Percentiles rank a stretch among this genome's conserved stretches.
Evolutionary conservation across 1,140 invertebrate species (phyloP).

Genomic region (Delia radicum): DNA sequence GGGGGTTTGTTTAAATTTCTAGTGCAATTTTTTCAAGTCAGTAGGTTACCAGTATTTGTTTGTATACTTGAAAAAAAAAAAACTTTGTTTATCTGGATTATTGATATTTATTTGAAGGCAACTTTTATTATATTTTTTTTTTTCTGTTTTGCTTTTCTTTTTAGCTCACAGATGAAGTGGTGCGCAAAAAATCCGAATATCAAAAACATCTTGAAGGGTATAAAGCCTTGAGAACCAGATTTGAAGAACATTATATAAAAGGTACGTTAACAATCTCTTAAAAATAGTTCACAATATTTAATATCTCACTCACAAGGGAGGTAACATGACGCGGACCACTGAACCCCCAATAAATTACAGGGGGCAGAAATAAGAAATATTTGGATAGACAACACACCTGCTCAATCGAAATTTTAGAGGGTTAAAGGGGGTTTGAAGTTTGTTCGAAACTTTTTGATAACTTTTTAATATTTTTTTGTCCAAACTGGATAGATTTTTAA

Average conservation of each 20-base stretch:
- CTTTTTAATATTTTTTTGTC: too few relatives aligned
- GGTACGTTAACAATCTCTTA: constrained; percentile 62
- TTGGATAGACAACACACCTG: too few relatives aligned
- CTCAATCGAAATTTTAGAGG: too few relatives aligned
- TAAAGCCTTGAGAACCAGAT: constrained; percentile 76
- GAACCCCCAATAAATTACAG: too few relatives aligned
- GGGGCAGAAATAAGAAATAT: too few relatives aligned
- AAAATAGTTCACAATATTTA: too few relatives aligned
- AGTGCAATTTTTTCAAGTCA: neutral
- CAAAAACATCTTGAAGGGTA: constrained; percentile 81
- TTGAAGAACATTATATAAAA: constrained; percentile 84
- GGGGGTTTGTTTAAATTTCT: neutral
- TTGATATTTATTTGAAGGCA: neutral
- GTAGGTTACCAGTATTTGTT: neutral
- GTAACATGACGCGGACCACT: too few relatives aligned
- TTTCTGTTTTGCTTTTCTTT: constrained; percentile 53
- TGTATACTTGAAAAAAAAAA: neutral
- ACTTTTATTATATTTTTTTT: constrained; percentile 18
- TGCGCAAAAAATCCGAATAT: constrained; percentile 78
- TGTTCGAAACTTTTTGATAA: too few relatives aligned
- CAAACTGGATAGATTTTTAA: too few relatives aligned
- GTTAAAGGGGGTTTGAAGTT: too few relatives aligned
- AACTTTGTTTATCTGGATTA: too few relatives aligned
- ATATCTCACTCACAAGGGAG: too few relatives aligned
- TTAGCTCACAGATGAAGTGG: constrained; percentile 77